Evolutionary conservation across 2,113 vertebrate genomes (phyloP).

Genomic region (Callaeas wilsoni): DNA sequence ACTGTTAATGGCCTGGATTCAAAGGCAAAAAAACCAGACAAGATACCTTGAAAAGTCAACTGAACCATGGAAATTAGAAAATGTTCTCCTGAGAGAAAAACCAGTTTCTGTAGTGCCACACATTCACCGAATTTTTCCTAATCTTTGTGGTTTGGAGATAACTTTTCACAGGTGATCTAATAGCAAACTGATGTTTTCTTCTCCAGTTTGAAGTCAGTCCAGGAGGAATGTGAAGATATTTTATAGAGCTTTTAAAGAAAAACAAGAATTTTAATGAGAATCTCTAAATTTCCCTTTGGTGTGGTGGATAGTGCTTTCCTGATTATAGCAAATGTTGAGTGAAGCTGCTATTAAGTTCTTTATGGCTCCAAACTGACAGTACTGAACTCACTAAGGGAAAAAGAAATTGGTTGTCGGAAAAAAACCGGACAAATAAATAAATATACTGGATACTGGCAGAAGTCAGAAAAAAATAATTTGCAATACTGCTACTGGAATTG

Average conservation of each 20-base stretch:
- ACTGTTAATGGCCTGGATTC: neutral
- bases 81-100: neutral
- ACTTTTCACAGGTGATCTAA: neutral
- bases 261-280: neutral
- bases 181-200: neutral
- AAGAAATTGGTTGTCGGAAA: neutral
- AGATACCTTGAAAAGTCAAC: neutral
- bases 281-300: neutral
- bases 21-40: neutral
- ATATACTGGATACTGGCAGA: neutral
- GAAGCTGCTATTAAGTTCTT: neutral
- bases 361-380: neutral
- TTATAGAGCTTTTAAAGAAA: neutral
- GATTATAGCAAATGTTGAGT: neutral
- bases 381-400: neutral
- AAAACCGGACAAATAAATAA: conserved; percentile 8
- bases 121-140: neutral
- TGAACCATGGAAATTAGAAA: neutral
- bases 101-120: neutral
- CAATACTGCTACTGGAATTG: neutral
- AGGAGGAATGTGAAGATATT: neutral
- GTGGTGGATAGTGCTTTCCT: neutral
- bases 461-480: neutral
- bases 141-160: neutral
- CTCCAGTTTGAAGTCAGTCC: neutral